A percentile compares a stretch with the other conserved stretches of the same genome.
Evolutionary conservation across 2,113 vertebrate species (phyloP).

Genomic region (Rhombomys opimus): DNA sequence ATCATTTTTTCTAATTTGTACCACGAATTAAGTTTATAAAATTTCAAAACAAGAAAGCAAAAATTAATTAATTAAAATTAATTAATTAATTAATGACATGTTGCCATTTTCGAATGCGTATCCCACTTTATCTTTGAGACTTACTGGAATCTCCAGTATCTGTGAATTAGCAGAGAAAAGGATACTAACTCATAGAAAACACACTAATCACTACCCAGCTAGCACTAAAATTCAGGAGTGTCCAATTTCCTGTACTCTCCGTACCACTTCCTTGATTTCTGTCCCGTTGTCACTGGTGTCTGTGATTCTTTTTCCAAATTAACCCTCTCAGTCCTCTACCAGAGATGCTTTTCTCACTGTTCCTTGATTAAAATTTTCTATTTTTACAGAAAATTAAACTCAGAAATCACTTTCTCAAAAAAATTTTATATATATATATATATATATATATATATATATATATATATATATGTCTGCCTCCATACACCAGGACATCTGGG

Average conservation of each 20-base stretch:
- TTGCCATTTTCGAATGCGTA: neutral
- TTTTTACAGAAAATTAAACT: neutral
- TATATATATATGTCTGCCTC: neutral
- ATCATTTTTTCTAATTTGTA: conserved; percentile 13
- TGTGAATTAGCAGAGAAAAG: neutral
- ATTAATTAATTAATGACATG: neutral
- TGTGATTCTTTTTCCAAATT: neutral
- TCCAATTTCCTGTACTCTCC: neutral
- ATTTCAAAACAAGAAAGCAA: neutral
- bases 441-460: no score
- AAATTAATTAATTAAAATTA: neutral
- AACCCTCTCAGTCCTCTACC: neutral
- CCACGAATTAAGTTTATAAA: neutral
- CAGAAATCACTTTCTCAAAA: neutral
- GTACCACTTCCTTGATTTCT: neutral
- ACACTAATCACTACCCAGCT: neutral
- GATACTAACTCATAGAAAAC: neutral
- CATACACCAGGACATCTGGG: fast-evolving
- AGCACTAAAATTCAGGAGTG: neutral
- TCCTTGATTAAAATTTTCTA: neutral
- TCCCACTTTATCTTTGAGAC: neutral
- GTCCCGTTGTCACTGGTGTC: neutral
- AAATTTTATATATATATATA: no score
- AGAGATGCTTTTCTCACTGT: neutral
- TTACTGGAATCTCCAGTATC: neutral